Evolutionary conservation across 2,113 vertebrate genomes (phyloP), one percentile per base, ranked within the genome.

Genomic region (Pardalotus punctatus): DNA sequence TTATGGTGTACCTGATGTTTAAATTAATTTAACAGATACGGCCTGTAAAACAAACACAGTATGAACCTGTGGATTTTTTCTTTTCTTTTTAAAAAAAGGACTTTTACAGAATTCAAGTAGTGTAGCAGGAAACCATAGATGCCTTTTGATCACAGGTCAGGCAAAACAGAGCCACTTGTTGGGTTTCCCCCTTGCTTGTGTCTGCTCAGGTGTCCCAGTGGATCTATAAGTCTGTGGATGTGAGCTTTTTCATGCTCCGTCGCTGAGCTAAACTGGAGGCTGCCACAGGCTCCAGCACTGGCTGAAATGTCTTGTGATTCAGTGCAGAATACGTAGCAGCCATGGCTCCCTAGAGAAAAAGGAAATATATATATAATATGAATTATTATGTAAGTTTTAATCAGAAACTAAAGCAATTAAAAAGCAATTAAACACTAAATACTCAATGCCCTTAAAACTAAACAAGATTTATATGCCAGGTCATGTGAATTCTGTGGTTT

Each of bases 161-260:
- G 95, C 89, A 96, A 95, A 77, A 91, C 1, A 93, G 97, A 97
- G 94, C 85, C 94, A 97, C 84, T 96, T 72, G 64, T 76, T 94
- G 95, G 93, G 78, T 94, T 91, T 80, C 90, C 95, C 84, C 97
- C 94, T 97, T 91, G 90, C 93, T 97, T 94, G 95, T 93, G 88
- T 67, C 93, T 95, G 94, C 96, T 93, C 93, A 93, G 94, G 91
- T 96, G 92, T 90, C 95, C 93, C 93, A 94, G 91, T 94, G 86
- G 86, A 91, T 95, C 98, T 99, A 99, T 97, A 99, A 99, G 98
- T 99, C 99, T 88, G 99, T 99, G 88, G 99, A 99, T 73, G 99
- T 99, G 98, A 98, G 98, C 90, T 99, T 99, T 98, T 99, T 99
- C 99, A 99, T 99, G 97, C 98, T 99, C 94, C 99, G 98, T 94